A percentile compares a stretch with the other conserved stretches of the same genome.
Evolutionary conservation across 92 coral and sea anemone species (phyloP).

Genomic region (Zoanthus solanderi): DNA sequence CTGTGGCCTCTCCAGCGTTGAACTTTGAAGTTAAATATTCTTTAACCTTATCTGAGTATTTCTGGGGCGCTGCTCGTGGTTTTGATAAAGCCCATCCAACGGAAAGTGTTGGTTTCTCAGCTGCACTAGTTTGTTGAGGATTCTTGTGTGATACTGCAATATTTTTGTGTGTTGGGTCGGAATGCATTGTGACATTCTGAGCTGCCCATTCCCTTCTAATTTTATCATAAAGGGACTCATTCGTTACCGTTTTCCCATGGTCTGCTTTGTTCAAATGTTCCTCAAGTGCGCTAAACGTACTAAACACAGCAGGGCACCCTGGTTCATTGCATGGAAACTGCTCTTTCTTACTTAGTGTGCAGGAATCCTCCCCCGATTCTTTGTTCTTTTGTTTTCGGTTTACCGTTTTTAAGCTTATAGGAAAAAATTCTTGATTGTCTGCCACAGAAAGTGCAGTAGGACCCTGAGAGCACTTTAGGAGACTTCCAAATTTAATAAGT

Average conservation of each 20-base stretch:
- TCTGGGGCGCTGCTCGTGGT: conserved; percentile 45
- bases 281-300: conserved; percentile 50
- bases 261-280: conserved; percentile 52
- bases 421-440: conserved; percentile 4
- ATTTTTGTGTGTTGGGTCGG: conserved; percentile 13
- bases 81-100: conserved; percentile 62
- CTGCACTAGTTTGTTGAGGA: not conserved
- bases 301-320: conserved; percentile 37
- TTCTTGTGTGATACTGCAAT: conserved; percentile 8
- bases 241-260: conserved; percentile 24
- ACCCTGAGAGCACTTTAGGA: conserved; percentile 64
- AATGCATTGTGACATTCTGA: conserved; percentile 44
- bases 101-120: conserved; percentile 25
- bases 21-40: conserved; percentile 49
- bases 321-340: not conserved
- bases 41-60: conserved; percentile 44
- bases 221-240: conserved; percentile 54
- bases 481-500: conserved; percentile 42
- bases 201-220: conserved; percentile 64
- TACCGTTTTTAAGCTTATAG: not conserved
- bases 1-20: conserved; percentile 54
- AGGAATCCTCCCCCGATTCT: not conserved
- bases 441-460: conserved; percentile 51
- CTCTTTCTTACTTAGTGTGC: not conserved
- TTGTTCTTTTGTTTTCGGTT: conserved; percentile 8